These are phyloP conservation scores for Otis tarda DNA, from an alignment of 2,113 vertebrate genomes.

Conservation along the genomic window DNA sequence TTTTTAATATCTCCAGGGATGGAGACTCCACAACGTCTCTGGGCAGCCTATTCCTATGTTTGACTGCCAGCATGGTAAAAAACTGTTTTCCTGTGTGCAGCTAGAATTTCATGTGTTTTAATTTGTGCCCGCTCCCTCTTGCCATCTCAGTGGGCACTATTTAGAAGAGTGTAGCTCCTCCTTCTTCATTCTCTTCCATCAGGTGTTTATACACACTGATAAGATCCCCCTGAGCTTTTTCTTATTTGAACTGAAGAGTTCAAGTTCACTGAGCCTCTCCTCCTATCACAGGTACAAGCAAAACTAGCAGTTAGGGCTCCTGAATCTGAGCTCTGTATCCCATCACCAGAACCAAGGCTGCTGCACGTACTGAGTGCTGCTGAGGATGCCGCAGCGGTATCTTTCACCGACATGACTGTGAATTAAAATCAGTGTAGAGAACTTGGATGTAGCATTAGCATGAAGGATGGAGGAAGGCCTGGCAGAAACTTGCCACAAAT, in stretches of 20 bases:
- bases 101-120: not conserved
- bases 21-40: not conserved
- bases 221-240: not conserved
- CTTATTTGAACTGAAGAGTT: not conserved
- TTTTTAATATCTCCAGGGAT: not conserved
- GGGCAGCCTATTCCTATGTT: not conserved
- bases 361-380: fast-evolving
- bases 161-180: not conserved
- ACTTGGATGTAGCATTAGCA: not conserved
- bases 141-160: not conserved
- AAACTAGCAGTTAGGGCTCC: not conserved
- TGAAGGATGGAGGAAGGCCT: not conserved
- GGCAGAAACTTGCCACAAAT: not conserved
- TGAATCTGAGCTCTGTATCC: not conserved
- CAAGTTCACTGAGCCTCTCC: not conserved
- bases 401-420: not conserved
- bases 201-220: not conserved
- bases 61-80: not conserved
- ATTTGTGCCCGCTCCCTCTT: not conserved
- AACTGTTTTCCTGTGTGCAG: not conserved
- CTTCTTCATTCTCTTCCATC: not conserved
- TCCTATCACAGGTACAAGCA: not conserved
- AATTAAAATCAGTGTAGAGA: not conserved
- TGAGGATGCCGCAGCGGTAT: not conserved
- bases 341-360: not conserved